Evolutionary conservation across 2,797 vertebrate genomes (phyloP), one percentile per base, ranked within the genome.

Genomic region (Protonibea diacanthus): DNA sequence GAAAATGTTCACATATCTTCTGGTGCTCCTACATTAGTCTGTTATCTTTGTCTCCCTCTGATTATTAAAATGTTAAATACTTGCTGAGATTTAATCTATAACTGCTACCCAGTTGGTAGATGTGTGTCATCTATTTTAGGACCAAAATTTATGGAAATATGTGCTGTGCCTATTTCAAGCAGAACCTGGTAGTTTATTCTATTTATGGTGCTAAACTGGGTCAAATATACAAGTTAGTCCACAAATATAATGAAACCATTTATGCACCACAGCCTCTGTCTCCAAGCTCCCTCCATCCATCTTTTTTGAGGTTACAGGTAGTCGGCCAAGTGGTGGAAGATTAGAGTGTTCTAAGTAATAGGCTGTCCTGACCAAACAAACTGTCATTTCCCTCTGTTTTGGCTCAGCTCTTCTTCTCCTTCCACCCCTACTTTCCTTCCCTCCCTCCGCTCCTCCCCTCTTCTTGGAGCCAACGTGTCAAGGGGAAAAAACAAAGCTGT

Each of bases 391-490:
- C 86, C 81, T 84, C 76, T 79, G 76, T 78, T 78, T 86, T 90
- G 84, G 74, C 86, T 84, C 47, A 67, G 25, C n/a, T 77, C 70
- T 25, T 77, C 81, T 64, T 80, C 58, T 87, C 33, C 62, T 88
- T 90, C 82, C 70, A 79, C 66, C 75, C 69, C 42, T 80, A 52
- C 59, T 80, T 81, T 80, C 55, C 71, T 60, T 71, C 49, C 63
- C 80, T 86, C 44, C 71, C 59, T 72, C 63, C 40, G 76, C 85
- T 74, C 85, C 82, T 70, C 82, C 78, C 75, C 72, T 80, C 71
- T 69, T 84, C 61, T 67, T 69, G 14, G 59, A 88, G 89, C 88
- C 88, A 91, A 89, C 82, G 88, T 94, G 93, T 90, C 92, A 91
- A 77, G 60, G 20, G 70, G 53, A 80, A 88, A 88, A 89, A 88